Evolutionary conservation across 2,797 vertebrate genomes (phyloP), one percentile per base, ranked within the genome.

Genomic region (Malacoraja senta): DNA sequence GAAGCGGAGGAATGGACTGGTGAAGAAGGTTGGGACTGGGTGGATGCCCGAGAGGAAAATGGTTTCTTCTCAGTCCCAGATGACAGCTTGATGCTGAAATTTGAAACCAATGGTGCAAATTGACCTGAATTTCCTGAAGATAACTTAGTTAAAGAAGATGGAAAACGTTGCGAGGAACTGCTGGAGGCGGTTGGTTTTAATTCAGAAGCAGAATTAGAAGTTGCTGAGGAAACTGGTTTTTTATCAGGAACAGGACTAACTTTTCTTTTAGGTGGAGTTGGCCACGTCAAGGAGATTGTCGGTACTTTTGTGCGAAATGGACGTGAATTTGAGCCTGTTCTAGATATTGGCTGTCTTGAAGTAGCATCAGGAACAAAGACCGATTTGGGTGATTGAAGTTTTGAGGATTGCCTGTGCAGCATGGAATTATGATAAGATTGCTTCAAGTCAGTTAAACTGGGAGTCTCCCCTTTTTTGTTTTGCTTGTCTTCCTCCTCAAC

Each of bases 91-190:
- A 81, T 94, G 26, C 96, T 94, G 74, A 95, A 93, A 79, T 94
- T 94, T 24, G 95, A 94, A 21, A 94, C 94, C 94, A 94, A 95
- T 84, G 71, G 95, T 77, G 94, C 94, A 78, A 94, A 94, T 26
- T 95, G 95, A 79, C 96, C 95, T 94, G 96, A 95, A 93, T 84
- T 94, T 79, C 68, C 93, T 63, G 94, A 95, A 2, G 93, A 94
- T 29, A 61, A 44, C 88, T 84, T 19, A 12, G 32, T 38, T 93
- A 32, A 93, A 93, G 94, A n/a, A 96, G 93, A 65, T 80, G 93
- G 93, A 68, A 76, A 7, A 10, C 7, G 21, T 93, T 8, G 91
- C 94, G 74, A 95, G 94, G 93, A 95, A 93, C 94, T 91, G 79
- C 94, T 94, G 71, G 94, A 61, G 21, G 24, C 7, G 35, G 38